Percentiles rank a stretch among this genome's conserved stretches.
Evolutionary conservation across 2,797 vertebrate species (phyloP).

Genomic region (Aeoliscus strigatus): DNA sequence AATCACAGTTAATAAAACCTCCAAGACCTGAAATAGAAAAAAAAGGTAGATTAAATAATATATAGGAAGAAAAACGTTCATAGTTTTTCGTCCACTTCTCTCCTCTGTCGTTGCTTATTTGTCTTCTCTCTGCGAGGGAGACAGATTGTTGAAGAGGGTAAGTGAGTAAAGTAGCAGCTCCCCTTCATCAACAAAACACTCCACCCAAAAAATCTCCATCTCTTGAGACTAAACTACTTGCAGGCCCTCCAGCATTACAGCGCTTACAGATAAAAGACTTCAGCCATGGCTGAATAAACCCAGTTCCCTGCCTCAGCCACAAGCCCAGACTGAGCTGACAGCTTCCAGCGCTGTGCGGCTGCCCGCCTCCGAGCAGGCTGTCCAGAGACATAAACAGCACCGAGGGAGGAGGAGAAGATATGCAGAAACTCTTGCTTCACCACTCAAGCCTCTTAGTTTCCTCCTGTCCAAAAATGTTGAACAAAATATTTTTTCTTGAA

Average conservation of each 20-base stretch:
- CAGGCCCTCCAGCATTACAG: conserved; percentile 30
- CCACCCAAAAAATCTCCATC: conserved; percentile 36
- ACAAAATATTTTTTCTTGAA: conserved; percentile 24
- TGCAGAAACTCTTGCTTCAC: conserved; percentile 37
- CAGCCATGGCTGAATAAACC: conserved; percentile 24
- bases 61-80: conserved; percentile 6
- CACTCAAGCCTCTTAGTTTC: conserved; percentile 32
- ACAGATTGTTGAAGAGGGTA: conserved; percentile 42
- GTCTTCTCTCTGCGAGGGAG: conserved; percentile 30
- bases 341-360: conserved; percentile 28
- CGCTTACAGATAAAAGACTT: conserved; percentile 32
- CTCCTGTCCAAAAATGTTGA: conserved; percentile 29
- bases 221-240: conserved; percentile 28
- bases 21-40: conserved; percentile 27
- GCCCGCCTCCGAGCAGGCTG: conserved; percentile 34
- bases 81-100: conserved; percentile 26
- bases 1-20: conserved; percentile 50
- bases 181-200: conserved; percentile 37
- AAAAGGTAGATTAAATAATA: conserved; percentile 19
- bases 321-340: conserved; percentile 29
- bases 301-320: conserved; percentile 31
- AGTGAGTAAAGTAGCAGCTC: conserved; percentile 45
- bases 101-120: conserved; percentile 29
- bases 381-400: conserved; percentile 38
- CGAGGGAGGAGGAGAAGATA: conserved; percentile 31